Evolutionary conservation across 2,888 invertebrate genomes (phyloP).

Genomic region (Phanerotoma sp.): DNA sequence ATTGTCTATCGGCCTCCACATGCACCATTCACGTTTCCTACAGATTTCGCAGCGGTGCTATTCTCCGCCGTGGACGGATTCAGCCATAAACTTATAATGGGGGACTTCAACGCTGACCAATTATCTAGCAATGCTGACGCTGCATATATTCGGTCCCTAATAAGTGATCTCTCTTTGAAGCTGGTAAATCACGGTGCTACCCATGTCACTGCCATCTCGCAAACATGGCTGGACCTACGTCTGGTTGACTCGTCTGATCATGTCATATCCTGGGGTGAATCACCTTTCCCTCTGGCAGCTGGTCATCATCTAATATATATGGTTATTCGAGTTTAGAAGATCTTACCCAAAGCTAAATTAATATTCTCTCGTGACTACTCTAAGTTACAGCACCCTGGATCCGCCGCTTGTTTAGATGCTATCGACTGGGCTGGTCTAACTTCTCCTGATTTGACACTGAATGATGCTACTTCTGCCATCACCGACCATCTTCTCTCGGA

Average conservation of each 20-base stretch:
- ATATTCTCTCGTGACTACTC: no score
- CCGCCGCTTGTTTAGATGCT: no score
- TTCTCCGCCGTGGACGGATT: neutral
- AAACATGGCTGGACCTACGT: neutral
- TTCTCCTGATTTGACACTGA: no score
- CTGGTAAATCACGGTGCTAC: neutral
- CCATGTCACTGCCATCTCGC: neutral
- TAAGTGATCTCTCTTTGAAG: neutral
- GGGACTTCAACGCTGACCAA: slow-evolving; percentile 4
- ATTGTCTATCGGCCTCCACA: neutral
- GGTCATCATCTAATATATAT: no score
- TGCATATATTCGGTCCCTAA: neutral
- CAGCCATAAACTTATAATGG: slow-evolving; percentile 1
- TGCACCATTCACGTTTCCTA: neutral
- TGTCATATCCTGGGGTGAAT: no score
- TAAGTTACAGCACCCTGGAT: no score
- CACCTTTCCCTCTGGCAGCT: no score
- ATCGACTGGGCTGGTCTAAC: no score
- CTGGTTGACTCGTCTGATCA: neutral
- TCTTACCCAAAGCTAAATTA: no score
- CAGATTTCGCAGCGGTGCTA: neutral
- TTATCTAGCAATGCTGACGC: neutral
- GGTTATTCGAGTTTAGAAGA: no score
- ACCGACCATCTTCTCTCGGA: no score
- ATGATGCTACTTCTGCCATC: no score